Evolutionary conservation across 2,113 vertebrate genomes (phyloP), one percentile per base, ranked within the genome.

Genomic region (Elanoides forficatus): DNA sequence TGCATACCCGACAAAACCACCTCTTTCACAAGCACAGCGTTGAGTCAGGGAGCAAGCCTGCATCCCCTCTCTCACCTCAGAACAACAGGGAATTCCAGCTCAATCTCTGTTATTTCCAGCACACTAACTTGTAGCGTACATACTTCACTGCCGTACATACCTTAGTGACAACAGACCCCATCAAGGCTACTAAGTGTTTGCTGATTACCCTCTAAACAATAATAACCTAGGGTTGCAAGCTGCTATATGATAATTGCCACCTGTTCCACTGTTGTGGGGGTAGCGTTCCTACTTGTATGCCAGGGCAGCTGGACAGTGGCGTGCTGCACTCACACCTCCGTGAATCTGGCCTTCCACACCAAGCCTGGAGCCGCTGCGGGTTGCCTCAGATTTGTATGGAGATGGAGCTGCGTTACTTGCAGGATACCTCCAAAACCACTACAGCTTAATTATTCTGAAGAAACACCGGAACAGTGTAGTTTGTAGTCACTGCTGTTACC

Each of bases 21-120:
- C 59, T 82, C 27, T 71, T 47, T 15, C 27, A 38, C 1, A 1
- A 75, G 72, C 52, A 53, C 11, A 38, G 6, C 1, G 0, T 4
- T 14, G 72, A 62, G 17, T 15, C n/a, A 45, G 55, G 32, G 45
- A 75, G 62, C 10, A 62, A 76, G 43, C 29, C 30, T 23, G 66
- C 30, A 22, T 48, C 42, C 23, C 52, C 2, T 2, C 38, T 68
- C 50, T 72, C 60, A 60, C n/a, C 52, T 34, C 66, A 52, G 38
- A 94, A 59, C n/a, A 50, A 59, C 12, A 38, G 6, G 38, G 34
- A 88, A 86, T 60, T 71, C 30, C 66, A 80, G 10, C 19, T 88
- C 60, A 27, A 11, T 7, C 59, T 67, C 82, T 63, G 9, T 50
- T 58, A 62, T 9, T 48, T 73, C 58, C 32, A 73, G 45, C 58